Percentiles rank a stretch among this genome's conserved stretches.
phyloP scores from a whole-genome alignment of 2,113 vertebrate species.

The Phylloscopus trochiloides region DNA sequence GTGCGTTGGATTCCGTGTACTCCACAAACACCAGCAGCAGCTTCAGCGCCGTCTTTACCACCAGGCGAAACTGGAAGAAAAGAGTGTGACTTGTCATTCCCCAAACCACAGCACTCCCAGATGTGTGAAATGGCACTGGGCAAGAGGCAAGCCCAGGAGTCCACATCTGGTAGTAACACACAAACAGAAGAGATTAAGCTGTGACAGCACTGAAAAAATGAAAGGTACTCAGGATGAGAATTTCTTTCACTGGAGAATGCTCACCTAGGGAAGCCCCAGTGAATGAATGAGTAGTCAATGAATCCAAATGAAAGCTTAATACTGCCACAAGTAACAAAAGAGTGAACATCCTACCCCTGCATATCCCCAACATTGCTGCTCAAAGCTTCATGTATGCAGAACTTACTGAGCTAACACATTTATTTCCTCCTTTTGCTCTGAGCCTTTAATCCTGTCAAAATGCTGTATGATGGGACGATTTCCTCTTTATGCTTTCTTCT shows the following conservation, averaged over 20 bases:
- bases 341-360: not conserved
- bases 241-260: not conserved
- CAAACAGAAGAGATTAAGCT: not conserved
- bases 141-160: not conserved
- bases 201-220: not conserved
- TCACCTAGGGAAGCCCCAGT: not conserved
- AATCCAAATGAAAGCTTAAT: not conserved
- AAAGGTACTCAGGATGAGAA: not conserved
- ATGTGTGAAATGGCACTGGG: not conserved
- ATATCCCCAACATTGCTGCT: not conserved
- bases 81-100: not conserved
- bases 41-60: slow-evolving; percentile 95
- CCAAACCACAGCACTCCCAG: not conserved
- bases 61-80: slow-evolving; percentile 87
- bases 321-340: not conserved
- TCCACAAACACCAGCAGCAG: slow-evolving; percentile 96
- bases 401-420: not conserved
- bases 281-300: not conserved
- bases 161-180: not conserved
- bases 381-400: not conserved
- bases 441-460: not conserved
- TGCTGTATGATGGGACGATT: not conserved
- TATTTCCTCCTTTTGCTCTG: not conserved
- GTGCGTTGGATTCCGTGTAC: slow-evolving; percentile 87
- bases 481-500: not conserved